A percentile compares a stretch with the other conserved stretches of the same genome.
These are phyloP conservation scores for Cladopsammia gracilis DNA, from an alignment of 64 coral and sea anemone species.

Conservation along the genomic window DNA sequence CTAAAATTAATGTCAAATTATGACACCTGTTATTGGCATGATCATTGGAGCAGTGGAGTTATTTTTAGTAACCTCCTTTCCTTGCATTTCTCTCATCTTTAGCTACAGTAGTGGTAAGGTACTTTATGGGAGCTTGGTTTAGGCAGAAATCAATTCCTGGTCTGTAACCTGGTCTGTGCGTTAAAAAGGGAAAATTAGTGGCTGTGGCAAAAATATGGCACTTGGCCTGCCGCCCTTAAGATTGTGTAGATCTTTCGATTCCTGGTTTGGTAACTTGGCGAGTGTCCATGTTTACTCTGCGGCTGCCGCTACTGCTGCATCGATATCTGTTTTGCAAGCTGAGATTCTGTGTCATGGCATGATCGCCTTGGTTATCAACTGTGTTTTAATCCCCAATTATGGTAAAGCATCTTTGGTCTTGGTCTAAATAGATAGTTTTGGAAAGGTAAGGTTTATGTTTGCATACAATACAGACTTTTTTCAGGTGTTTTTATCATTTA, in stretches of 20 bases:
- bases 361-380: conserved; percentile 54
- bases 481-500: not conserved
- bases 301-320: not conserved
- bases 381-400: not conserved
- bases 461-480: not conserved
- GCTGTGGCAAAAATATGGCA: conserved; percentile 58
- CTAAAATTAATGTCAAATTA: too few relatives aligned
- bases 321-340: conserved; percentile 40
- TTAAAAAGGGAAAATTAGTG: conserved; percentile 44
- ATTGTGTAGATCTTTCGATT: conserved; percentile 57
- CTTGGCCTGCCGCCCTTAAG: conserved; percentile 49
- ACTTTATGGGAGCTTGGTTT: conserved; percentile 64
- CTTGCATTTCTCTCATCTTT: conserved; percentile 57
- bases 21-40: not conserved
- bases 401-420: conserved; percentile 34
- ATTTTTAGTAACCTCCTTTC: conserved; percentile 36
- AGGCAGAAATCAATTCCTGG: conserved; percentile 54
- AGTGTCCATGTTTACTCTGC: conserved; percentile 18
- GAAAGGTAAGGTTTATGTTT: conserved; percentile 49
- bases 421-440: conserved; percentile 58
- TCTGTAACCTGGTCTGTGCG: conserved; percentile 49
- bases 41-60: not conserved
- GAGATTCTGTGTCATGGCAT: conserved; percentile 31
- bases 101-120: conserved; percentile 62
- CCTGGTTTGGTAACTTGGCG: conserved; percentile 43